Conservation (phyloP, 2,113 vertebrate genomes). For the Tenrec ecaudatus region DNA sequence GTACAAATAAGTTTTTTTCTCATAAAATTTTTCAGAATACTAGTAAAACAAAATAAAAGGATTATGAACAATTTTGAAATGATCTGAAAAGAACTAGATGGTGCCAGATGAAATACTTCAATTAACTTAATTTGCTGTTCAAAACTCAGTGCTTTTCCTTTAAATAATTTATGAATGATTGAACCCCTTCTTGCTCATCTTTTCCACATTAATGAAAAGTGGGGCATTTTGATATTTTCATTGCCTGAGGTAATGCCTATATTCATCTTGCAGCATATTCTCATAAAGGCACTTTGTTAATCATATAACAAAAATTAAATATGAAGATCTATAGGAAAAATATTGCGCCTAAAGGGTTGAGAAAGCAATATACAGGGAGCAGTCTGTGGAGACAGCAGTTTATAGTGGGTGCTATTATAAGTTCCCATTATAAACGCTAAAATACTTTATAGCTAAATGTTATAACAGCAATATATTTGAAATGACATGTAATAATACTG, state of each 20-base stretch:
- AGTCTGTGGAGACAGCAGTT: not conserved
- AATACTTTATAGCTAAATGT: not conserved
- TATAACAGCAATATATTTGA: not conserved
- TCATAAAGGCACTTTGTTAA: not conserved
- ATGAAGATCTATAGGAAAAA: not conserved
- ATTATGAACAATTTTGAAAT: too few species aligned
- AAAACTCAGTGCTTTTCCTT: not conserved
- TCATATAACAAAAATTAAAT: not conserved
- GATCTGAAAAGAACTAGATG: too few species aligned
- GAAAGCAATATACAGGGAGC: too few species aligned
- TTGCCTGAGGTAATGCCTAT: not conserved
- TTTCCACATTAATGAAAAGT: not conserved
- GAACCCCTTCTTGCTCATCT: not conserved
- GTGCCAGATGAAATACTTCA: not conserved
- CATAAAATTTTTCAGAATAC: not conserved
- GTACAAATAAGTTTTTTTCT: not conserved
- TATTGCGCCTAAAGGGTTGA: too few species aligned
- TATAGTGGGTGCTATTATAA: rapidly evolving
- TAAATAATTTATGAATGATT: not conserved
- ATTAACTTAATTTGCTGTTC: not conserved
- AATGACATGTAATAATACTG: not conserved
- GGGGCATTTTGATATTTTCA: not conserved
- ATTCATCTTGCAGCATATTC: not conserved
- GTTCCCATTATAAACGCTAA: not conserved
- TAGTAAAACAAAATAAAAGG: too few species aligned